Conservation (phyloP, 2,888 invertebrate genomes). For the Andrena dorsata region DNA sequence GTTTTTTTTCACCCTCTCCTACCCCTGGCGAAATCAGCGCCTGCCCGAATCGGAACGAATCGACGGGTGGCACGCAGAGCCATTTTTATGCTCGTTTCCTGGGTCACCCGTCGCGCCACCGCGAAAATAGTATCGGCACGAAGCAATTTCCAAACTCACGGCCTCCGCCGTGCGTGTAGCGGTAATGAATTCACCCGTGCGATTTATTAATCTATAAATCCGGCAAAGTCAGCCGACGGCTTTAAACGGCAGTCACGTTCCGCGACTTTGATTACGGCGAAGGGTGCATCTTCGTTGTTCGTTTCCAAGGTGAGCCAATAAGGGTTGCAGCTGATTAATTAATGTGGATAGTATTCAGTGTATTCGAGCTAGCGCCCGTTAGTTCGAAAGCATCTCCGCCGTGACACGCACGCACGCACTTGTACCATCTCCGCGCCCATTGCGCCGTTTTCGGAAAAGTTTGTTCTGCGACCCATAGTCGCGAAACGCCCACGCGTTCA, state of each 20-base stretch:
- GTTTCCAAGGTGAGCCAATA: no score
- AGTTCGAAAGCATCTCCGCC: no score
- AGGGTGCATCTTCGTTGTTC: slow-evolving; percentile 4
- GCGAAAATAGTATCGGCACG: slow-evolving; percentile 51
- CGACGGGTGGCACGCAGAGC: slow-evolving; percentile 55
- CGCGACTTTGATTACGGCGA: slow-evolving; percentile 1
- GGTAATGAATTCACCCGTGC: slow-evolving; percentile 63
- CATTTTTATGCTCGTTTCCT: slow-evolving; percentile 68
- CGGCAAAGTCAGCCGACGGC: slow-evolving; percentile 26
- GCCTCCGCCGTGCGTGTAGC: not conserved
- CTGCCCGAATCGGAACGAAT: slow-evolving; percentile 61
- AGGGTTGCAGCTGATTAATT: no score
- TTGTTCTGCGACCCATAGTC: no score
- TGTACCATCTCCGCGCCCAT: no score
- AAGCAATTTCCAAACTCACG: slow-evolving; percentile 36
- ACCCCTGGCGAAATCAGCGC: slow-evolving; percentile 47
- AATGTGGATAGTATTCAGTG: no score
- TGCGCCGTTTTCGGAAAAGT: no score
- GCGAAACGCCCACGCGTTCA: no score
- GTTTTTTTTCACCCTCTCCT: slow-evolving; percentile 4
- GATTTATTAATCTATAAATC: slow-evolving; percentile 67
- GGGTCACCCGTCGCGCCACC: slow-evolving; percentile 54
- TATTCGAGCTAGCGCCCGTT: no score
- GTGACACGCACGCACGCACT: no score
- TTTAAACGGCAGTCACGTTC: not conserved